These are phyloP conservation scores for Lasiommata megera DNA, from an alignment of 2,888 invertebrate species.

Conservation along the genomic window DNA sequence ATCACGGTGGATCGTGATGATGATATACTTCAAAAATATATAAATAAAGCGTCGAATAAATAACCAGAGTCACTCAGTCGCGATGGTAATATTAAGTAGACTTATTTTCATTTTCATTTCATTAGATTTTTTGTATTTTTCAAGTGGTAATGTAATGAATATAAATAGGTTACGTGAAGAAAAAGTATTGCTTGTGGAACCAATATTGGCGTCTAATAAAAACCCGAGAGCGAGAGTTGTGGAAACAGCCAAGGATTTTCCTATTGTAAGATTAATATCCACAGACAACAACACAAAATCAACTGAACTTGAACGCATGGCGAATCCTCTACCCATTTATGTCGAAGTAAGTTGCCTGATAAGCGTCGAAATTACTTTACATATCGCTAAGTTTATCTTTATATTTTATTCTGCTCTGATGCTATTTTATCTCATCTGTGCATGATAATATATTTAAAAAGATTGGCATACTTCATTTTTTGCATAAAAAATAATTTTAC, in stretches of 20 bases:
- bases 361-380: too few species aligned
- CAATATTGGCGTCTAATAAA: conserved; percentile 55
- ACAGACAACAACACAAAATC: conserved; percentile 36
- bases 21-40: conserved; percentile 51
- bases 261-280: conserved; percentile 54
- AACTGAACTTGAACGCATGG: conserved; percentile 28
- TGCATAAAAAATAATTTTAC: too few species aligned
- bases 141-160: conserved; percentile 11
- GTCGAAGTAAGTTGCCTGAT: conserved; percentile 54
- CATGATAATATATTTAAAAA: too few species aligned
- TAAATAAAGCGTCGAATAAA: conserved; percentile 57
- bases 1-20: conserved; percentile 55
- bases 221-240: conserved; percentile 42
- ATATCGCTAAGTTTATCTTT: too few species aligned
- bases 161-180: conserved; percentile 19
- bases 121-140: conserved; percentile 11
- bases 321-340: conserved; percentile 50
- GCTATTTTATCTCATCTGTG: too few species aligned
- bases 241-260: conserved; percentile 67
- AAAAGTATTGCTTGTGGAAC: conserved; percentile 47
- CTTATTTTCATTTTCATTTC: conserved; percentile 30
- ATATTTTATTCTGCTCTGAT: too few species aligned
- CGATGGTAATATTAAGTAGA: conserved; percentile 48
- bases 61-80: conserved; percentile 47
- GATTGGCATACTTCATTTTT: too few species aligned